These are phyloP conservation scores for Valencia hispanica DNA, from an alignment of 2,797 vertebrate genomes.

Conservation along the genomic window DNA sequence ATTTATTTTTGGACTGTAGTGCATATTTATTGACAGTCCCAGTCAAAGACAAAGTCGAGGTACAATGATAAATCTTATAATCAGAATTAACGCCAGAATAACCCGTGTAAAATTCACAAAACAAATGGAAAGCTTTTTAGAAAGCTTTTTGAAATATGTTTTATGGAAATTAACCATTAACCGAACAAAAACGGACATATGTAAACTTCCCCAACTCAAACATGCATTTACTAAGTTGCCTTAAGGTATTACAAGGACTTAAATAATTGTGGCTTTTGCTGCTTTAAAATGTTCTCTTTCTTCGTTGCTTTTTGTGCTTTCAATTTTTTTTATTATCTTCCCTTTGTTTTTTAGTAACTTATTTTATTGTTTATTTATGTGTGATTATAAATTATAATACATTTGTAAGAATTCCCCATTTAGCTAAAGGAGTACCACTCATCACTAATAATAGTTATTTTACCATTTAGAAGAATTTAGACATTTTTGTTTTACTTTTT, in stretches of 20 bases:
- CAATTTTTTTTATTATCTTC: background rate
- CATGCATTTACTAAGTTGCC: background rate
- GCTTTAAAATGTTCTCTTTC: no score
- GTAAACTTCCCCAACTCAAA: background rate
- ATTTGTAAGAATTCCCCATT: background rate
- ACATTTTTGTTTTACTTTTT: background rate
- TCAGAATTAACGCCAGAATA: background rate
- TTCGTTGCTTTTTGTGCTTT: background rate
- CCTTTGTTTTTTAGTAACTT: background rate
- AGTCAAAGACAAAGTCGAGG: background rate
- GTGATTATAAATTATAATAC: background rate
- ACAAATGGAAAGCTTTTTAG: background rate
- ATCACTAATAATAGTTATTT: background rate
- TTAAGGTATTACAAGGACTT: background rate
- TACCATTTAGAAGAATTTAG: background rate
- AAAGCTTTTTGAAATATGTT: background rate
- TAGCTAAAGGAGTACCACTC: background rate
- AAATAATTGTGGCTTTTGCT: background rate
- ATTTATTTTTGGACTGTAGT: background rate
- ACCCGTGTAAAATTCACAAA: background rate
- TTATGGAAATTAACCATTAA: background rate
- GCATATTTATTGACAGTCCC: background rate
- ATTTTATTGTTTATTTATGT: background rate
- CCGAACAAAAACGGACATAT: background rate
- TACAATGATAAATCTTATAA: background rate